These are phyloP conservation scores for Apeltes quadracus DNA, from an alignment of 2,113 vertebrate species.

Conservation along the genomic window DNA sequence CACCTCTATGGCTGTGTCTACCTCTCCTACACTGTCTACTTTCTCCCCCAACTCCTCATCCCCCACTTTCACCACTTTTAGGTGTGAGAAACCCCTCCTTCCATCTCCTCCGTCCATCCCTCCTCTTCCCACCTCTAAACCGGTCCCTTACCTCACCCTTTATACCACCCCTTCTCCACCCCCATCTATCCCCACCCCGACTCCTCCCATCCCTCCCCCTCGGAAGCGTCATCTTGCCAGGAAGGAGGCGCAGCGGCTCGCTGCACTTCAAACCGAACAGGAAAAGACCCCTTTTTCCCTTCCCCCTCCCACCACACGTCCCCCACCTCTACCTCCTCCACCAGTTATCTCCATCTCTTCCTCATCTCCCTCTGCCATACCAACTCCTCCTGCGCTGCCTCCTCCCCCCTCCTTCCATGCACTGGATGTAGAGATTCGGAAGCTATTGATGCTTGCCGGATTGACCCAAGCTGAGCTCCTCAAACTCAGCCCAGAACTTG, in stretches of 20 bases:
- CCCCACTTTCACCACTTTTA: slow-evolving; percentile 75
- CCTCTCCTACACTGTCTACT: slow-evolving; percentile 67
- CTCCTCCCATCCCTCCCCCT: slow-evolving; percentile 81
- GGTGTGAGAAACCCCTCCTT: slow-evolving; percentile 70
- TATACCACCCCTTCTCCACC: slow-evolving; percentile 72
- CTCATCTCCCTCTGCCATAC: slow-evolving; percentile 72
- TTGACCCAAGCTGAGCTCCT: slow-evolving; percentile 83
- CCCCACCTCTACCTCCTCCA: slow-evolving; percentile 81
- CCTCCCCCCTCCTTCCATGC: slow-evolving; percentile 84
- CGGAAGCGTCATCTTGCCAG: slow-evolving; percentile 81
- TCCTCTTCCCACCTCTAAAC: slow-evolving; percentile 66
- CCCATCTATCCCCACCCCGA: slow-evolving; percentile 61
- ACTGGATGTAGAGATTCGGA: slow-evolving; percentile 82
- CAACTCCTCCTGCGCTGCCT: slow-evolving; percentile 77
- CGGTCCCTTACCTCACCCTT: slow-evolving; percentile 70
- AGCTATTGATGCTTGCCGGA: slow-evolving; percentile 81
- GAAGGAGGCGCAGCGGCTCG: slow-evolving; percentile 78
- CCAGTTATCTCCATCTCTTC: slow-evolving; percentile 72
- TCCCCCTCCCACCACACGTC: slow-evolving; percentile 77
- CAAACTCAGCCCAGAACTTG: slow-evolving; percentile 82
- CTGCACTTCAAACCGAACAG: slow-evolving; percentile 71
- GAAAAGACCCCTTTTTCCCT: slow-evolving; percentile 76
- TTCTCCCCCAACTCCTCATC: slow-evolving; percentile 73
- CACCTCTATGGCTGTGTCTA: slow-evolving; percentile 67
- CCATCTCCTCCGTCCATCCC: slow-evolving; percentile 70